Evolutionary conservation across 2,888 invertebrate species (phyloP).

Genomic region (Rhagium mordax): DNA sequence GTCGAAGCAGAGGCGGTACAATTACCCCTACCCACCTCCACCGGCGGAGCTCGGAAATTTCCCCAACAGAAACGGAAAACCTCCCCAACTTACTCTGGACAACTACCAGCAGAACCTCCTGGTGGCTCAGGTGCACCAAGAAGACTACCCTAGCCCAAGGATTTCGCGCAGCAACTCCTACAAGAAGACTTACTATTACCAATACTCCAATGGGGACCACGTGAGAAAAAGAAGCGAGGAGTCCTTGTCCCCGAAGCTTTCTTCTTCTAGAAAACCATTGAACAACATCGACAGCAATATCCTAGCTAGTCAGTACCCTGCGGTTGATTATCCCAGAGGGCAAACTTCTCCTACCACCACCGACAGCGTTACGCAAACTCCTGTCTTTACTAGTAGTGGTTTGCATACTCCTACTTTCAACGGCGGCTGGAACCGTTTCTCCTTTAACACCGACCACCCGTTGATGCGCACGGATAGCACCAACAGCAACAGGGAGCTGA

Average conservation of each 20-base stretch:
- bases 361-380: neutral
- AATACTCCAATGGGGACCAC: neutral
- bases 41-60: slow-evolving; percentile 29
- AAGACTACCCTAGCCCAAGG: slow-evolving; percentile 3
- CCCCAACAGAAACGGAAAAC: slow-evolving; percentile 17
- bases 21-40: neutral
- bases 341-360: neutral
- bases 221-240: neutral
- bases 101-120: slow-evolving; percentile 32
- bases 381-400: neutral
- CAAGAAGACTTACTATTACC: neutral
- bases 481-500: slow-evolving; percentile 54
- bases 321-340: slow-evolving; percentile 32
- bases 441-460: neutral
- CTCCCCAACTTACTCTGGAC: slow-evolving; percentile 11
- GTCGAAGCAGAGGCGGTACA: neutral
- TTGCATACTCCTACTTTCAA: slow-evolving; percentile 3
- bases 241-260: neutral
- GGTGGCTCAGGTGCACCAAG: slow-evolving; percentile 28
- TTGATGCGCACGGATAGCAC: slow-evolving; percentile 54
- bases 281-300: slow-evolving; percentile 35
- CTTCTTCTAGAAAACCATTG: slow-evolving; percentile 24
- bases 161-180: slow-evolving; percentile 12
- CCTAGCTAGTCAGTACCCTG: slow-evolving; percentile 42
- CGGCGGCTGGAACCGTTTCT: neutral